Conservation (phyloP, 2,888 invertebrate species). For the Phoronis australis region DNA sequence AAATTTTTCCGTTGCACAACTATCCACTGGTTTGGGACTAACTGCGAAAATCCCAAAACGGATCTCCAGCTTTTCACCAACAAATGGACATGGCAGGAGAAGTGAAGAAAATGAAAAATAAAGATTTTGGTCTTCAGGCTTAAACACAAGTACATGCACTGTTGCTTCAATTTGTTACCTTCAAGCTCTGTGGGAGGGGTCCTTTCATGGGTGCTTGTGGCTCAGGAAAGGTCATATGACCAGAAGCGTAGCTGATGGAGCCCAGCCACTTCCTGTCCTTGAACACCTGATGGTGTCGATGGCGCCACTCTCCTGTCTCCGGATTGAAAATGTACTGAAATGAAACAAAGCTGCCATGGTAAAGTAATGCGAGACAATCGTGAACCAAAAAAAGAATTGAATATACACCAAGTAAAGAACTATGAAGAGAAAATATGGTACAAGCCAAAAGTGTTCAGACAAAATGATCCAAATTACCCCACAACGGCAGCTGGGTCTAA, state of each 20-base stretch:
- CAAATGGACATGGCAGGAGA: too few species aligned
- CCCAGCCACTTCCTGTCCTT: constrained; percentile 79
- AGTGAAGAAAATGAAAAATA: too few species aligned
- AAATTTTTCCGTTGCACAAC: too few species aligned
- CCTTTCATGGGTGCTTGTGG: constrained; percentile 26
- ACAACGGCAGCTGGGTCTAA: background rate
- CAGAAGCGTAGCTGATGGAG: constrained; percentile 69
- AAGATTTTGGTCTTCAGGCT: too few species aligned
- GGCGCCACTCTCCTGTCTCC: constrained; percentile 85
- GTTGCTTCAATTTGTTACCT: too few species aligned
- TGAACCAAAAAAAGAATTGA: background rate
- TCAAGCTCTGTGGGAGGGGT: constrained; percentile 56
- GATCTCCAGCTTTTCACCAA: too few species aligned
- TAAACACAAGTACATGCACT: too few species aligned
- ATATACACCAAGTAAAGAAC: too few species aligned
- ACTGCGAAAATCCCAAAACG: too few species aligned
- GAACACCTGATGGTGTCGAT: constrained; percentile 68
- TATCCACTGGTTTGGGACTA: too few species aligned
- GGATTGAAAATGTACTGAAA: constrained; percentile 76
- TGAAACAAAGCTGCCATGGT: constrained; percentile 1
- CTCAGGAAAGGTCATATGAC: constrained; percentile 65
- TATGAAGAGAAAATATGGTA: background rate
- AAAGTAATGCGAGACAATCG: background rate
- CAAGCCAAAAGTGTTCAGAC: too few species aligned
- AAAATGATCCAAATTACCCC: too few species aligned